Base-by-base conservation (phyloP, 2,113 vertebrate species). In the Petaurus breviceps region DNA sequence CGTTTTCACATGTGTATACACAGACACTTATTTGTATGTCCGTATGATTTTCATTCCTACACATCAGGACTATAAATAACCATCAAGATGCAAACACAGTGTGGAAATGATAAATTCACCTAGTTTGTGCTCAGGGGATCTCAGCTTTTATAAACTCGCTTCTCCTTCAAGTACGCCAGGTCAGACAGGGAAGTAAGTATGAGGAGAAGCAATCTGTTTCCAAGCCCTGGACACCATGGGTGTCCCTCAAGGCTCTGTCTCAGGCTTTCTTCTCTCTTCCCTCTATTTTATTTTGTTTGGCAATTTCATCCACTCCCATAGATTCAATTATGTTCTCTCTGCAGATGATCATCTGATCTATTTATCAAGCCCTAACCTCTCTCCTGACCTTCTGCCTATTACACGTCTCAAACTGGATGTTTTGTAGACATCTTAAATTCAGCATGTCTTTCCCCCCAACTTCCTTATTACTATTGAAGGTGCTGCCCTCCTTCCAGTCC, bases 61-160 rank as follows among this genome's bases (percentile, higher is more conserved):
- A 61, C 90, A 92, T 53, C 57, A 61, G 95, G 94, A 91, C 53
- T 61, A 57, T 90, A 92, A 96, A 92, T 51, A 53, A 91, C 90
- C 55, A 95, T 7, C 10, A 46, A 19, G 8, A 61, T 84, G 23
- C 46, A 90, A 55, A 77, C 68, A 92, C 28, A 51, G 26, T 91
- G 54, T 52, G 84, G 91, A 94, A 94, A 91, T 92, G 26, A 50
- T 0, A 43, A 28, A 61, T 77, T 94, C 37, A 2, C 25, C 16
- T 49, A 46, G 14, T 84, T 52, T 93, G 31, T 95, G 91, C 54
- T 94, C 43, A 53, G 51, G 47, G 24, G 6, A 23, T 52, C 12
- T 46, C 26, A 50, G 51, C 12, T 43, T 53, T 94, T 92, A 49
- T 61, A 90, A 91, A 37, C 93, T 92, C 95, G 23, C 90, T 95